These are phyloP conservation scores for Chamaedrilus cognettii DNA, from an alignment of 2,888 invertebrate genomes.

Conservation along the genomic window DNA sequence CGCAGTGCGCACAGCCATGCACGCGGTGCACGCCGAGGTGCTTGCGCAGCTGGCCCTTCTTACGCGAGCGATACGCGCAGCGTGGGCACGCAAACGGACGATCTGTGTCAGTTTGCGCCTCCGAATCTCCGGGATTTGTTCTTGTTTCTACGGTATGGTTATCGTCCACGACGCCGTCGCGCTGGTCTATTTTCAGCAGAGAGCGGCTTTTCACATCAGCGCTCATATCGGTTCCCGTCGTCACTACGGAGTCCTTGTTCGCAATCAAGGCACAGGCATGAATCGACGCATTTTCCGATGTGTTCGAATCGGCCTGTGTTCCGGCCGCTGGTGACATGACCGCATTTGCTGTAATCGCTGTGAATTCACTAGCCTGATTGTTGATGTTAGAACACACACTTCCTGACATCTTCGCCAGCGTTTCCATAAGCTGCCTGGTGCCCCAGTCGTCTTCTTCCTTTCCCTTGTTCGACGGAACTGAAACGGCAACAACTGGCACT, in stretches of 20 bases:
- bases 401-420: constrained; percentile 1
- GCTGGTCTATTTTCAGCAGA: no score
- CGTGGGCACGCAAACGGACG: constrained; percentile 36
- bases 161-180: no score
- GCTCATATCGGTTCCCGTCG: neutral
- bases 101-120: neutral
- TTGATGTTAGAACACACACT: constrained; percentile 9
- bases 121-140: neutral
- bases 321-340: no score
- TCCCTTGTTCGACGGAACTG: neutral
- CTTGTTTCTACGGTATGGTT: no score
- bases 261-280: no score
- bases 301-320: neutral
- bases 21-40: constrained; percentile 52
- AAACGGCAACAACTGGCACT: no score
- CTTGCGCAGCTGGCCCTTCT: constrained; percentile 50
- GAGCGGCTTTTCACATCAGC: neutral
- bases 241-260: no score
- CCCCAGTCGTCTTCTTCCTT: constrained; percentile 5
- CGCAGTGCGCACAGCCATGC: constrained; percentile 51
- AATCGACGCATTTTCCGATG: no score
- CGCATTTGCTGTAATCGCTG: no score
- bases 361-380: neutral
- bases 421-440: neutral
- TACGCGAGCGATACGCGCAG: constrained; percentile 50